These are phyloP conservation scores for Carabus problematicus DNA, from an alignment of 2,888 invertebrate species.

Conservation along the genomic window DNA sequence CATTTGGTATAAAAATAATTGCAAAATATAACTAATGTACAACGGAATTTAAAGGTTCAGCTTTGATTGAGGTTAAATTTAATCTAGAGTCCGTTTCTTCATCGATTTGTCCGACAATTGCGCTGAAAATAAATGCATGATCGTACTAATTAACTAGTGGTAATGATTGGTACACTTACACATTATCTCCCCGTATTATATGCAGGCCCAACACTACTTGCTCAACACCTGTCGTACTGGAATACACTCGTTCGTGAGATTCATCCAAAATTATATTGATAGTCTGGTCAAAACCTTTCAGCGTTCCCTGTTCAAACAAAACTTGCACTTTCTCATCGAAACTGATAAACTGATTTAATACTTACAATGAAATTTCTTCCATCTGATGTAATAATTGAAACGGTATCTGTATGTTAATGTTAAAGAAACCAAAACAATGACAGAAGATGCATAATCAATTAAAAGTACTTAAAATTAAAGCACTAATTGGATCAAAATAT, in stretches of 20 bases:
- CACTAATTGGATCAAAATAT: too few species aligned
- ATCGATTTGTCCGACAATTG: conserved; percentile 84
- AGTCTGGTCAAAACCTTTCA: conserved; percentile 99
- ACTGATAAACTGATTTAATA: conserved; percentile 44
- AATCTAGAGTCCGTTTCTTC: conserved; percentile 82
- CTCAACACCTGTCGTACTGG: conserved; percentile 88
- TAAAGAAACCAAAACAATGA: conserved; percentile 44
- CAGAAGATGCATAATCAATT: too few species aligned
- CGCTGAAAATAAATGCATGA: conserved; percentile 60
- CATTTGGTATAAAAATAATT: conserved; percentile 20
- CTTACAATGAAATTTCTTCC: conserved; percentile 92
- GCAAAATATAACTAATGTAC: conserved; percentile 66
- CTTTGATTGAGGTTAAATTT: conserved; percentile 80
- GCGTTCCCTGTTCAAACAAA: conserved; percentile 73
- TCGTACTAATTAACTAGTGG: conserved; percentile 17
- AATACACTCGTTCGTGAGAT: conserved; percentile 98
- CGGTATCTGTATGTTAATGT: conserved; percentile 68
- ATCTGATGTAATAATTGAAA: conserved; percentile 95
- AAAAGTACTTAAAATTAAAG: too few species aligned
- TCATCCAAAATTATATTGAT: conserved; percentile 98
- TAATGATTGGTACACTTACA: conserved; percentile 65
- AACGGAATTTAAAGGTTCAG: conserved; percentile 83
- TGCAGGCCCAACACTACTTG: conserved; percentile 96
- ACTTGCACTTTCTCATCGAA: conserved; percentile 11
- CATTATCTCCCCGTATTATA: conserved; percentile 97